phyloP scores from a whole-genome alignment of 2,888 invertebrate species.

The Psylliodes chrysocephalus region DNA sequence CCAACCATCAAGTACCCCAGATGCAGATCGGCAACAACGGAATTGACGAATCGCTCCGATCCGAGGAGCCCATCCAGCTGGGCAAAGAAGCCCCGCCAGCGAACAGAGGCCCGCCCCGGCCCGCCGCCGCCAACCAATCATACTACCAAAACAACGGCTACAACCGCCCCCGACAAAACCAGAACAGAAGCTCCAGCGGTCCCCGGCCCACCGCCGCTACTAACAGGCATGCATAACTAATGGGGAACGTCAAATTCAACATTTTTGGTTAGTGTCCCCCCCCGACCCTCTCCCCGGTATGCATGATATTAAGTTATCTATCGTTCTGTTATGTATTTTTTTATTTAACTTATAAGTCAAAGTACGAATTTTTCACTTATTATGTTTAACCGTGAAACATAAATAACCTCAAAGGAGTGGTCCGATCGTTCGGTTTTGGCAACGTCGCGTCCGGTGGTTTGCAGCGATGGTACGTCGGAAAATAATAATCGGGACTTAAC shows the following conservation, averaged over 20 bases:
- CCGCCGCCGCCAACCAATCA: conserved; percentile 53
- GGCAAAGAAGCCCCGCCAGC: conserved; percentile 44
- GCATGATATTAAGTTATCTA: conserved; percentile 39
- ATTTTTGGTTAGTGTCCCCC: conserved; percentile 1
- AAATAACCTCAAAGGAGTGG: conserved; percentile 1
- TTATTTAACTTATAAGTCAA: conserved; percentile 40
- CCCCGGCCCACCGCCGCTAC: conserved; percentile 46
- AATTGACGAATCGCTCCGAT: conserved; percentile 42
- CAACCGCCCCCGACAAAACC: conserved; percentile 53
- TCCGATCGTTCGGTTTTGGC: neutral
- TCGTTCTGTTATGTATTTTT: conserved; percentile 35
- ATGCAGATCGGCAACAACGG: conserved; percentile 45
- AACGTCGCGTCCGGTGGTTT: neutral
- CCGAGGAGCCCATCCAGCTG: conserved; percentile 35
- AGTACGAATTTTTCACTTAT: conserved; percentile 24
- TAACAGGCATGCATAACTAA: conserved; percentile 40
- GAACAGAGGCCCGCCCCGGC: conserved; percentile 46
- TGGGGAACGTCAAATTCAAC: conserved; percentile 17
- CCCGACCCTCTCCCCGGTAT: too few species aligned
- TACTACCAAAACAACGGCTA: conserved; percentile 60
- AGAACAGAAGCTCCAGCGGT: conserved; percentile 53
- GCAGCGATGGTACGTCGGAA: neutral
- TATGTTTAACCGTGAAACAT: conserved; percentile 7
- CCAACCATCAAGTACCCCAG: conserved; percentile 52
- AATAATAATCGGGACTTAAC: neutral